Base-by-base conservation (phyloP, 2,888 invertebrate species). In the Nomada ferruginata region DNA sequence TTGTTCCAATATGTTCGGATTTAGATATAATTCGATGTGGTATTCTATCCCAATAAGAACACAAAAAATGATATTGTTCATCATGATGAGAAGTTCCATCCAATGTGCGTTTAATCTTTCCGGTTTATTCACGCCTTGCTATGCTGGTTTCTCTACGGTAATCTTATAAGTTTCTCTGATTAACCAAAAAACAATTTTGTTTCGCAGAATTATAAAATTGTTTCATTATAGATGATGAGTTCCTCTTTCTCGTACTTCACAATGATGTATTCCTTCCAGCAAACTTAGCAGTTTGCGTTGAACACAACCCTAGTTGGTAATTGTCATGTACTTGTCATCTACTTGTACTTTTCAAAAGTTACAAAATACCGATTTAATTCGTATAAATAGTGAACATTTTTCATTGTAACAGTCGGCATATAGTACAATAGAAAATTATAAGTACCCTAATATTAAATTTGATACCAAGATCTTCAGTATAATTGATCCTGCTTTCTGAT, bases 121-220 rank as follows among this genome's bases (percentile, higher is more conserved):
- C 4, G 65, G 60, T 13, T n/a, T 77, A 2, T 66, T 73, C 18
- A n/a, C 13, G n/a, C 66, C 66, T 0, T 61, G 52, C n/a, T 61
- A 52, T 26, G 13, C 53, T 10, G 66, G 77, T 29, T 77, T 77
- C 2, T 52, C 47, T 2, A 9, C 42, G 66, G 73, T 77, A 66
- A 65, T 29, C 3, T 18, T 7, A 15, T 26, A 5, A 11, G 15
- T 26, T 26, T 13, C 55, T 20, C 23, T 57, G 1, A 4, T 13
- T 55, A 23, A 15, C 11, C 15, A 11, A 47, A 11, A 47, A 11
- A 47, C 15, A 0, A 9, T 3, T 55, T 23, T 23, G 11, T 20
- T 55, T 11, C 5, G 23, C 13, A 4, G 15, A 2, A 47, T 47
- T 47, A 10, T 13, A 53, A 55, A 20, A 55, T 13, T 13, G 11